Percentiles rank a stretch among this genome's conserved stretches.
phyloP scores from a whole-genome alignment of 2,797 vertebrate genomes.

The Enoplosus armatus region DNA sequence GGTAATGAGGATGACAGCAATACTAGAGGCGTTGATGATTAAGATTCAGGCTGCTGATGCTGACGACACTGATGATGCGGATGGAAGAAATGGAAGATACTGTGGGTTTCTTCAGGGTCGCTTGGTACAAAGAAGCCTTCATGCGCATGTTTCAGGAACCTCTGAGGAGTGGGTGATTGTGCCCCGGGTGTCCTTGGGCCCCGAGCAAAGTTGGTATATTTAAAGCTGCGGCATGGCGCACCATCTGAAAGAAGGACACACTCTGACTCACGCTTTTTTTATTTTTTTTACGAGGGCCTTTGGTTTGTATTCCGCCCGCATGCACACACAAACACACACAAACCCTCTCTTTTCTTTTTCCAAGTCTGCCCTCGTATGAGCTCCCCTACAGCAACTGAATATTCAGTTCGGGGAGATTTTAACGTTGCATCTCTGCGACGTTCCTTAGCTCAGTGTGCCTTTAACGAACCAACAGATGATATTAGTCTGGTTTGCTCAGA shows the following conservation, averaged over 20 bases:
- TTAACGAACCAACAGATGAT: slow-evolving; percentile 1
- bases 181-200: slow-evolving; percentile 51
- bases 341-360: slow-evolving; percentile 39
- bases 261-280: slow-evolving; percentile 60
- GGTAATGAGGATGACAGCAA: slow-evolving; percentile 23
- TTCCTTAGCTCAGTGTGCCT: not conserved
- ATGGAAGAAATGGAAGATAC: slow-evolving; percentile 15
- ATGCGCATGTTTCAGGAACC: slow-evolving; percentile 28
- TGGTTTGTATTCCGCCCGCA: slow-evolving; percentile 47
- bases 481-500: slow-evolving; percentile 17
- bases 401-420: slow-evolving; percentile 18
- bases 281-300: slow-evolving; percentile 50
- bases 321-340: not conserved
- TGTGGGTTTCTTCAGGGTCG: slow-evolving; percentile 37
- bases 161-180: slow-evolving; percentile 36
- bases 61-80: slow-evolving; percentile 38
- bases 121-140: slow-evolving; percentile 30
- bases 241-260: slow-evolving; percentile 41
- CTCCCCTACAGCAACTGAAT: slow-evolving; percentile 21
- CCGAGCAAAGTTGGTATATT: slow-evolving; percentile 46
- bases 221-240: slow-evolving; percentile 43
- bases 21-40: slow-evolving; percentile 28
- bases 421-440: slow-evolving; percentile 1
- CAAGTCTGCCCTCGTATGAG: slow-evolving; percentile 10
- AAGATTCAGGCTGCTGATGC: slow-evolving; percentile 31